phyloP scores from a whole-genome alignment of 2,888 invertebrate species.

The Thymelicus acteon region DNA sequence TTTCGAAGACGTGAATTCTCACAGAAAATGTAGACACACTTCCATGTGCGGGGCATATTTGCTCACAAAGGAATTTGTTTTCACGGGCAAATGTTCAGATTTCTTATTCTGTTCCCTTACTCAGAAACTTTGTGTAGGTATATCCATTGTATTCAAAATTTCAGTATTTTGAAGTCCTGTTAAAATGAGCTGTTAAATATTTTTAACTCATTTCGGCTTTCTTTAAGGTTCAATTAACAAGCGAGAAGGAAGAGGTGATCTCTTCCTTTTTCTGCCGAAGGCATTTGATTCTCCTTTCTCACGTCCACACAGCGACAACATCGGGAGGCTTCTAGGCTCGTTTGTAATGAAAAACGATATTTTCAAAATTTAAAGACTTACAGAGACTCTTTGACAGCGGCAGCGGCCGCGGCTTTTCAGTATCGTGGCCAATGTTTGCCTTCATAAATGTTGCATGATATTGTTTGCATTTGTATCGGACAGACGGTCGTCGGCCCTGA shows the following conservation, averaged over 20 bases:
- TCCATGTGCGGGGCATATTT: slow-evolving; percentile 3
- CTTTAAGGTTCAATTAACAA: too few species aligned
- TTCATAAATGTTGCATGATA: slow-evolving; percentile 78
- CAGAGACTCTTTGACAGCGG: slow-evolving; percentile 40
- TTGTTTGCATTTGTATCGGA: slow-evolving; percentile 77
- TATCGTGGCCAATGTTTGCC: slow-evolving; percentile 58
- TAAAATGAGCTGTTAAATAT: too few species aligned
- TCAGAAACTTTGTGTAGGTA: too few species aligned
- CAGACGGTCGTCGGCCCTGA: slow-evolving; percentile 68
- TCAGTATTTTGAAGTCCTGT: too few species aligned
- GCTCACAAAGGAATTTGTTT: slow-evolving; percentile 21
- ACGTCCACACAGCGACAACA: too few species aligned
- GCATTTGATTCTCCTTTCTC: not conserved
- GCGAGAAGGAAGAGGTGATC: too few species aligned
- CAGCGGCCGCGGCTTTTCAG: slow-evolving; percentile 48
- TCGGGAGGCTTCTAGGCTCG: not conserved
- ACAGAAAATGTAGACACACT: not conserved
- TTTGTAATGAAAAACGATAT: not conserved
- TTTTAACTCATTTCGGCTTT: too few species aligned
- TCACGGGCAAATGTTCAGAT: not conserved
- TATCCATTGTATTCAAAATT: too few species aligned
- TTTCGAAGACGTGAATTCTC: slow-evolving; percentile 19
- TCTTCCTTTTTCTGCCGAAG: too few species aligned
- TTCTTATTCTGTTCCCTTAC: not conserved
- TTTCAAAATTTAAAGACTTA: slow-evolving; percentile 17